Base-by-base conservation (phyloP, 2,888 invertebrate species). In the Villa cingulata region DNA sequence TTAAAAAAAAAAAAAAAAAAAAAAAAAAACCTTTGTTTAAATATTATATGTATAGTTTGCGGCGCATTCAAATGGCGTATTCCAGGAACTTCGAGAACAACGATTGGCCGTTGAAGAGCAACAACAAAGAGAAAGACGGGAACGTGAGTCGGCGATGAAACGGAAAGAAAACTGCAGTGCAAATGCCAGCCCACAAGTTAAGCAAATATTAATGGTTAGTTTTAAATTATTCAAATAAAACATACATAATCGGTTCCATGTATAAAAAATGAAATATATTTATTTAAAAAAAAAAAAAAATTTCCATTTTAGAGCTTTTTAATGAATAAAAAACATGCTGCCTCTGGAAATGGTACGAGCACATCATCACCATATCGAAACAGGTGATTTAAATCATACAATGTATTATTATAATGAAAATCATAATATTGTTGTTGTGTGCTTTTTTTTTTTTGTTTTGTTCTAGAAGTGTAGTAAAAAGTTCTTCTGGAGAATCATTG, bases 121-220 rank as follows among this genome's bases (percentile, higher is more conserved):
- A 64, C 86, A 87, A 65, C 75, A 85, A 58, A 57, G 63, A 29
- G 78, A 84, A 66, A 69, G 80, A 50, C 77, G 88, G 53, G 88
- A 90, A 59, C 75, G 87, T 56, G 89, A 91, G 62, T 83, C 86
- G 55, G 81, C 87, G 63, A 81, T 87, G 63, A 90, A 91, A 72
- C 92, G 94, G 68, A 90, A 92, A 70, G 91, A 91, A 64, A 91
- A 92, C 68, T 90, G 91, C 72, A 92, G 92, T 72, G 95, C 95
- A 48, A 86, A 92, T 62, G 95, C 96, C 55, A 95, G 94, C 55
- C 84, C 88, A 19, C 94, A 94, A 72, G 96, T 96, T 63, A 96
- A 95, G 70, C 91, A 91, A 73, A 88, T 90, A 63, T 75, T 95
- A 59, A 91, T 91, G 78, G 90, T 85, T 63, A 60, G n/a, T 23